phyloP scores from a whole-genome alignment of 37 sponge, comb jelly and placozoan species.

The Diacarnus erythraeanus region DNA sequence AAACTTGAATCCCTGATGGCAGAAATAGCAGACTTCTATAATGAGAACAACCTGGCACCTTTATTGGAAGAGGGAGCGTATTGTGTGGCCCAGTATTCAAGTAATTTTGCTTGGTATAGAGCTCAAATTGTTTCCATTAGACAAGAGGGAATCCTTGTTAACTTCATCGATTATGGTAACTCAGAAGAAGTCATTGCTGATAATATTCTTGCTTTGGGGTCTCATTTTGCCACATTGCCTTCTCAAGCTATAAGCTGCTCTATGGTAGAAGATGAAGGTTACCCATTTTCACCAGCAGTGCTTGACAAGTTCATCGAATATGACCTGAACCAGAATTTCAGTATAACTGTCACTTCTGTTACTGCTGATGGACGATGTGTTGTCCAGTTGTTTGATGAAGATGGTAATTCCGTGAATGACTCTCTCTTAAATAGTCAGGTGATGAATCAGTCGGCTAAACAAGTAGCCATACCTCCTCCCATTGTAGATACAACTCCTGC shows the following conservation, averaged over 20 bases:
- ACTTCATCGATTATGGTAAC: conserved; percentile 76
- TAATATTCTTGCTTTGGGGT: conserved; percentile 15
- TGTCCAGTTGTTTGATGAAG: conserved; percentile 37
- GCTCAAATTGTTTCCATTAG: conserved; percentile 49
- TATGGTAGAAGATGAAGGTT: background rate
- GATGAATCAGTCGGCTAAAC: background rate
- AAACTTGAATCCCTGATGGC: conserved; percentile 64
- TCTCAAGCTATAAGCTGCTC: conserved; percentile 57
- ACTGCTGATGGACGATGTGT: conserved; percentile 22
- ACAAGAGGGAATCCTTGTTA: conserved; percentile 11
- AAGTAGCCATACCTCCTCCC: background rate
- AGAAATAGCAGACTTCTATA: conserved; percentile 57
- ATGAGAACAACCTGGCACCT: background rate
- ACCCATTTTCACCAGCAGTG: background rate
- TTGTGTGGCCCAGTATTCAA: conserved; percentile 62
- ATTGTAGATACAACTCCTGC: background rate
- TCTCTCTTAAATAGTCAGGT: background rate
- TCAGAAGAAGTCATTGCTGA: conserved; percentile 33
- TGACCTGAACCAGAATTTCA: conserved; percentile 56
- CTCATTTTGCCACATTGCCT: conserved; percentile 26
- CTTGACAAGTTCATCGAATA: conserved; percentile 28
- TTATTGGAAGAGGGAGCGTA: conserved; percentile 25
- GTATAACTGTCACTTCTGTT: conserved; percentile 4
- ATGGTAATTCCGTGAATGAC: conserved; percentile 6
- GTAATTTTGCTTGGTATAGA: conserved; percentile 71